Evolutionary conservation across 1,140 invertebrate species (phyloP).

Genomic region (Drosophila arizonae): DNA sequence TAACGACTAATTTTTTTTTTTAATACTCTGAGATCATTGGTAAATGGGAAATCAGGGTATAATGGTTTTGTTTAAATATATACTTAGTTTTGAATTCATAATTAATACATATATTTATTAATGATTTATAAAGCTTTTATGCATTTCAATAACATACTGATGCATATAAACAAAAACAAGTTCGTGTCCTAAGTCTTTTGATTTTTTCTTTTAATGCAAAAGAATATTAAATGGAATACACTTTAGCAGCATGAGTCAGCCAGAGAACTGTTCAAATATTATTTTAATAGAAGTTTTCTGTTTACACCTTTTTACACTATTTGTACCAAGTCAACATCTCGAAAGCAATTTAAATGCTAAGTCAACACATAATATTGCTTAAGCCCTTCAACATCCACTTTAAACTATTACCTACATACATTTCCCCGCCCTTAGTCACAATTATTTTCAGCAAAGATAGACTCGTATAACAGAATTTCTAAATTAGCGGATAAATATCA

Average conservation of each 20-base stretch:
- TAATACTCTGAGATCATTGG: no score
- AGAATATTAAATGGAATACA: not conserved
- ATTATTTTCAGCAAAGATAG: not conserved
- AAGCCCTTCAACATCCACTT: not conserved
- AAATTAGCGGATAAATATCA: conserved; percentile 36
- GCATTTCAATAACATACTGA: no score
- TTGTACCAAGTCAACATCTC: conserved; percentile 3
- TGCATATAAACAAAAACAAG: conserved; percentile 1
- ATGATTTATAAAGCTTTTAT: no score
- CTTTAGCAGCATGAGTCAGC: not conserved
- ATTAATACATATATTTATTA: no score
- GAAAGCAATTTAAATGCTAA: not conserved
- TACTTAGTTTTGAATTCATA: no score
- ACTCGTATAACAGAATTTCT: conserved; percentile 18
- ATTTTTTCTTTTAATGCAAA: no score
- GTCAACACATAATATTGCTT: conserved; percentile 11
- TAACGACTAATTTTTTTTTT: no score
- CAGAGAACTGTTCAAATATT: not conserved
- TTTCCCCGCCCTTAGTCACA: not conserved
- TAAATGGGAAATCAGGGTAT: no score
- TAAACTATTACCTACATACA: not conserved
- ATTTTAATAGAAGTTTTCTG: not conserved
- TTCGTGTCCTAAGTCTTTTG: conserved; percentile 53
- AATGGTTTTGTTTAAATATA: no score
- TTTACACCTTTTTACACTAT: not conserved